Percentiles rank a stretch among this genome's conserved stretches.
Evolutionary conservation across 1,140 invertebrate species (phyloP).

Genomic region (Drosophila ercepeae): DNA sequence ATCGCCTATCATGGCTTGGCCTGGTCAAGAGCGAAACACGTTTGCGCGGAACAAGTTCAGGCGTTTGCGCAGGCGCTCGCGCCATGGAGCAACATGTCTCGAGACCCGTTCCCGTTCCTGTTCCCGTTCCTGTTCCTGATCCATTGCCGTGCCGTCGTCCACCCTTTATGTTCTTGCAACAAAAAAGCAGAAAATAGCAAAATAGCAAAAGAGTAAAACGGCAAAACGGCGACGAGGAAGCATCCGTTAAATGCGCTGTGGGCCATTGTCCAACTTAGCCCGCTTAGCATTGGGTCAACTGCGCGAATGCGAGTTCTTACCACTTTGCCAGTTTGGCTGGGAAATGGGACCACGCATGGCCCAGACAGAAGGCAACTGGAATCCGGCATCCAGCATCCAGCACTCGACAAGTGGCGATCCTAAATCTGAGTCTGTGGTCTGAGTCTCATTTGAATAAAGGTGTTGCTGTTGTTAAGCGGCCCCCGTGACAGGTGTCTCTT

Average conservation of each 20-base stretch:
- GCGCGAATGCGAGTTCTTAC: constrained; percentile 14
- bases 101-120: constrained; percentile 63
- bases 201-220: background rate
- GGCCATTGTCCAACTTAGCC: constrained; percentile 78
- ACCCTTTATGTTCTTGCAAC: constrained; percentile 60
- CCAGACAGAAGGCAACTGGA: constrained; percentile 6
- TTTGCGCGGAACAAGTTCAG: constrained; percentile 78
- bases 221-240: constrained; percentile 29
- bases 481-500: constrained; percentile 46
- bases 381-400: background rate
- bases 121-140: background rate
- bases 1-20: constrained; percentile 46
- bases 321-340: constrained; percentile 22
- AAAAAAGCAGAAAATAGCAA: constrained; percentile 13
- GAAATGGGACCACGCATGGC: constrained; percentile 75
- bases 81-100: constrained; percentile 71
- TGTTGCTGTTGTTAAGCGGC: constrained; percentile 58
- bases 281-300: constrained; percentile 80
- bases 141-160: constrained; percentile 10
- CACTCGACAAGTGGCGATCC: constrained; percentile 31
- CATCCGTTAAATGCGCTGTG: constrained; percentile 77
- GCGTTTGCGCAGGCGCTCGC: constrained; percentile 30
- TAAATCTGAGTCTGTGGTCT: constrained; percentile 45
- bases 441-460: constrained; percentile 66
- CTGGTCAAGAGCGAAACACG: constrained; percentile 67